These are phyloP conservation scores for Brachionus rubens DNA, from an alignment of 1,140 invertebrate genomes.

Conservation along the genomic window DNA sequence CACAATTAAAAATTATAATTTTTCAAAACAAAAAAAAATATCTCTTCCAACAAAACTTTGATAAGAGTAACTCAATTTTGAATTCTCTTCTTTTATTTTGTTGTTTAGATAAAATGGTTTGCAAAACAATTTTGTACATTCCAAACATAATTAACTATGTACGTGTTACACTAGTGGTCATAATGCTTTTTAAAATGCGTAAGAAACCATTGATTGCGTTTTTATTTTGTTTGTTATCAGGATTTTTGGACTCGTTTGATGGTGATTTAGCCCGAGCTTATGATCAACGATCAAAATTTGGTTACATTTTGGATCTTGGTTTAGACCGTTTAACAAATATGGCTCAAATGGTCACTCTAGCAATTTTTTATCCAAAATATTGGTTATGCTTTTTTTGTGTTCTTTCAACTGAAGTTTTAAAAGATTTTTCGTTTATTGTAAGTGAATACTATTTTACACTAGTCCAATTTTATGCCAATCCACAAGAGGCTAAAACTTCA, in stretches of 20 bases:
- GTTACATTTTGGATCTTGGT: not conserved
- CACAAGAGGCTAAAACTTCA: too few species aligned
- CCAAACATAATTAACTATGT: slow-evolving; percentile 16
- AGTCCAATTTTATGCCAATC: not conserved
- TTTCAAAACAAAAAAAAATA: not conserved
- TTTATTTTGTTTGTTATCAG: not conserved
- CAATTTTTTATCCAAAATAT: slow-evolving; percentile 6
- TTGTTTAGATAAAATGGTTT: not conserved
- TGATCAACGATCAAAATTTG: slow-evolving; percentile 16
- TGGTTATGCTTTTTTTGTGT: slow-evolving; percentile 2
- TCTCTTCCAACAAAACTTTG: too few species aligned
- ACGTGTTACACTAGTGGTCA: not conserved
- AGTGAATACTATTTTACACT: not conserved
- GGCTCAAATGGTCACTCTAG: not conserved
- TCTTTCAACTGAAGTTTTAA: not conserved
- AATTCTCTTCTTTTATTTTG: not conserved
- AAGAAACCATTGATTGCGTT: not conserved
- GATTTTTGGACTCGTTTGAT: slow-evolving; percentile 5
- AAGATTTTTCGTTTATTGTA: not conserved
- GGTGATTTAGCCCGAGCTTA: not conserved
- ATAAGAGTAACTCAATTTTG: too few species aligned
- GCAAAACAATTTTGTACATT: not conserved
- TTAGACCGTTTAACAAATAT: not conserved
- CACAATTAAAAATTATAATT: too few species aligned
- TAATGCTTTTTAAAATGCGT: slow-evolving; percentile 9